These are phyloP conservation scores for Pelmatolapia mariae DNA, from an alignment of 2,113 vertebrate species.

Conservation along the genomic window DNA sequence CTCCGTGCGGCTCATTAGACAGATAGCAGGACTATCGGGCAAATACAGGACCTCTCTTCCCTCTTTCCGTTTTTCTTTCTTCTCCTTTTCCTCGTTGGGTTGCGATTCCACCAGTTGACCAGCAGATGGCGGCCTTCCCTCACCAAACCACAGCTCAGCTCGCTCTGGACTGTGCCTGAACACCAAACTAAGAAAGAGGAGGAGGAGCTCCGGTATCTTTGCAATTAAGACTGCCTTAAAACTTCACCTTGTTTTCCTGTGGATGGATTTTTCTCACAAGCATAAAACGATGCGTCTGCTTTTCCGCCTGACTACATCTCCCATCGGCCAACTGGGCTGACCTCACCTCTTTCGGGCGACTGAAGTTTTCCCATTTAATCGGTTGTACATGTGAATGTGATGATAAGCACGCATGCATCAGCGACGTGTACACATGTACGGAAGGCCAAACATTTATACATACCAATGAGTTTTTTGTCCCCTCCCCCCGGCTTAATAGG, in stretches of 20 bases:
- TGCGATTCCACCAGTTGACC: slow-evolving; percentile 42
- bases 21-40: slow-evolving; percentile 27
- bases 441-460: neutral
- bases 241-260: neutral
- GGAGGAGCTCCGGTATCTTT: neutral
- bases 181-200: neutral
- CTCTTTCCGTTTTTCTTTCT: neutral
- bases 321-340: slow-evolving; percentile 43
- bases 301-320: slow-evolving; percentile 13
- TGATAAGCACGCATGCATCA: slow-evolving; percentile 9
- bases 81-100: neutral
- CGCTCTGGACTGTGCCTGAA: neutral
- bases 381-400: slow-evolving; percentile 64
- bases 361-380: slow-evolving; percentile 4
- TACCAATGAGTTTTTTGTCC: neutral
- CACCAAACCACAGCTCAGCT: slow-evolving; percentile 9
- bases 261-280: neutral
- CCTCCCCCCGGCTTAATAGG: neutral
- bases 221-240: slow-evolving; percentile 47
- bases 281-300: neutral
- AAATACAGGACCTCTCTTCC: slow-evolving; percentile 63
- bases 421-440: neutral
- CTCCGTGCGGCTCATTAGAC: neutral
- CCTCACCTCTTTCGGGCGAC: neutral
- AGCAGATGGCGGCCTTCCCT: slow-evolving; percentile 44